Percentiles rank a stretch among this genome's conserved stretches.
Evolutionary conservation across 2,113 vertebrate genomes (phyloP).

Genomic region (Thamnaconus septentrionalis): DNA sequence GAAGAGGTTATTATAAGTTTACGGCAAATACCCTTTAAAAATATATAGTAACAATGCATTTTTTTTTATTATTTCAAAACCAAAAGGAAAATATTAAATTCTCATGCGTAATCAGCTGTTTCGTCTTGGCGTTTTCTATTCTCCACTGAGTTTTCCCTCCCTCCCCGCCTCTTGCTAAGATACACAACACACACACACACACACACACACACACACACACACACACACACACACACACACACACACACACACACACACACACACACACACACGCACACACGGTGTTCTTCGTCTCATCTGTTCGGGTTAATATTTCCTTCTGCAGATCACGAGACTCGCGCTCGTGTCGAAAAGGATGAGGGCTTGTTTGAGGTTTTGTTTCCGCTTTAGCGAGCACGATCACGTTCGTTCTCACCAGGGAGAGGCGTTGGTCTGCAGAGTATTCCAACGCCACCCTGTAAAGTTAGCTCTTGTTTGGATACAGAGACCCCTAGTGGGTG

Average conservation of each 20-base stretch:
- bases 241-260: too few species aligned
- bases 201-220: not conserved
- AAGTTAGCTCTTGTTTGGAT: conserved; percentile 57
- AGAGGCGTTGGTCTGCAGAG: conserved; percentile 54
- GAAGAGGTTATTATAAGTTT: too few species aligned
- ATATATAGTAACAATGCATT: not conserved
- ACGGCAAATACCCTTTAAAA: too few species aligned
- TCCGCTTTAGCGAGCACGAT: conserved; percentile 53
- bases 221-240: not conserved
- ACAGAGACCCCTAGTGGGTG: conserved; percentile 78
- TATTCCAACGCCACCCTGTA: conserved; percentile 35
- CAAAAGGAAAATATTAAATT: not conserved
- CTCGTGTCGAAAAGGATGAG: conserved; percentile 46
- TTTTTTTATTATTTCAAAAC: not conserved
- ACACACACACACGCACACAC: not conserved
- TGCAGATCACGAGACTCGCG: conserved; percentile 36
- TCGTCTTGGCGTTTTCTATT: too few species aligned
- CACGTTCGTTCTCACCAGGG: conserved; percentile 58
- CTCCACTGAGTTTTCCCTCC: too few species aligned
- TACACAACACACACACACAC: too few species aligned
- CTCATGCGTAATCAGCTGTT: too few species aligned
- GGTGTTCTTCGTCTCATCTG: conserved; percentile 6
- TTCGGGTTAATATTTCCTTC: conserved; percentile 25
- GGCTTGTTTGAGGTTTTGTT: conserved; percentile 55
- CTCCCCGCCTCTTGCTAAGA: too few species aligned